Percentiles rank a stretch among this genome's conserved stretches.
These are phyloP conservation scores for Acropora tenuis DNA, from an alignment of 64 coral and sea anemone species.

Conservation along the genomic window DNA sequence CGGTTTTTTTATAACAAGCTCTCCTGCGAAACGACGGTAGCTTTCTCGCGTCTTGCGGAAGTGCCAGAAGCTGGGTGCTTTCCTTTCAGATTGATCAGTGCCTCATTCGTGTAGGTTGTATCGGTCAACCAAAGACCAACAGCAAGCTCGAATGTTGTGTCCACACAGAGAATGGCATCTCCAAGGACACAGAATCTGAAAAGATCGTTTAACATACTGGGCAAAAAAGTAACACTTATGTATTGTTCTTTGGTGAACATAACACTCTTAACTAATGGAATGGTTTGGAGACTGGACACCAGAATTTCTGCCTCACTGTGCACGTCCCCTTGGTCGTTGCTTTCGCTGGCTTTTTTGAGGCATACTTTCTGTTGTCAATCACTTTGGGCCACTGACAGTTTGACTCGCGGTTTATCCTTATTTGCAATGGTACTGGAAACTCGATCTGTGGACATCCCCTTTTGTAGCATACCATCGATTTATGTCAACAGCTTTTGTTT, in stretches of 20 bases:
- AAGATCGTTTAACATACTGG: neutral
- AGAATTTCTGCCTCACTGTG: slow-evolving; percentile 42
- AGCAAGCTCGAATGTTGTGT: slow-evolving; percentile 59
- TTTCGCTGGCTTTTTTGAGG: slow-evolving; percentile 33
- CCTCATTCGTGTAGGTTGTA: slow-evolving; percentile 8
- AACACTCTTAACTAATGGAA: neutral
- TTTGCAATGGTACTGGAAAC: slow-evolving; percentile 60
- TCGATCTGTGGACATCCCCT: slow-evolving; percentile 45
- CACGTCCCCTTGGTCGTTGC: slow-evolving; percentile 9
- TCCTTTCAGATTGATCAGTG: neutral
- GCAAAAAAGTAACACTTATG: neutral
- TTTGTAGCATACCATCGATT: slow-evolving; percentile 33
- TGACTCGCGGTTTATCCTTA: slow-evolving; percentile 32
- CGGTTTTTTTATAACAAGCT: slow-evolving; percentile 17
- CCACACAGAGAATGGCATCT: slow-evolving; percentile 45
- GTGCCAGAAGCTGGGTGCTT: slow-evolving; percentile 34
- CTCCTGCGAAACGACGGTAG: slow-evolving; percentile 23
- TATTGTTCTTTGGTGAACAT: neutral
- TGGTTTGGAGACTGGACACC: slow-evolving; percentile 20
- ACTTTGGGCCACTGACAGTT: slow-evolving; percentile 38
- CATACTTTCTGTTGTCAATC: slow-evolving; percentile 55
- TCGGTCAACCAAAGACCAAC: slow-evolving; percentile 29
- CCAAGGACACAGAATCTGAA: neutral
- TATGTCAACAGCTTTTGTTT: slow-evolving; percentile 3
- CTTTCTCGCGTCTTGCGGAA: slow-evolving; percentile 21